A percentile compares a stretch with the other conserved stretches of the same genome.
Evolutionary conservation across 2,113 vertebrate genomes (phyloP).

Genomic region (Taxidea taxus): DNA sequence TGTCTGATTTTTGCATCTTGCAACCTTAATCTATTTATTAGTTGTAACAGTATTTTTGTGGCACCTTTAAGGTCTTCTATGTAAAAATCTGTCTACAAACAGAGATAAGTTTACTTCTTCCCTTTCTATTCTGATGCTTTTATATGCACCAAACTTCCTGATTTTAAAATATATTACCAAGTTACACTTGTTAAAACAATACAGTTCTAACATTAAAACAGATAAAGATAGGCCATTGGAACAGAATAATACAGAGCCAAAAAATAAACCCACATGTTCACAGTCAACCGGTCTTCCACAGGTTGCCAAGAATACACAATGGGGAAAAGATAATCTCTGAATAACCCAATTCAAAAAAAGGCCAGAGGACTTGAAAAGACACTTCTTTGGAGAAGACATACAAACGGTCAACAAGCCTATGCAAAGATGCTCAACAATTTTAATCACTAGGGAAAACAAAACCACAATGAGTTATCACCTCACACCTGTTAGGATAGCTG

Average conservation of each 20-base stretch:
- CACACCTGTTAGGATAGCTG: background rate
- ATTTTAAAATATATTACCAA: background rate
- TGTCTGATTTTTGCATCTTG: background rate
- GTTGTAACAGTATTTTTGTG: background rate
- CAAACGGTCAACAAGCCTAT: background rate
- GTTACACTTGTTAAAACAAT: background rate
- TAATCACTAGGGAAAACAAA: background rate
- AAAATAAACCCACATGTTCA: background rate
- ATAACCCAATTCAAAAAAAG: background rate
- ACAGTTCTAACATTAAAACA: background rate
- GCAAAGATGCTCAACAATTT: background rate
- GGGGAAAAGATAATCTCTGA: background rate
- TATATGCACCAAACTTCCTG: background rate
- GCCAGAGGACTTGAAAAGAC: background rate
- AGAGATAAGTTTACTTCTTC: background rate
- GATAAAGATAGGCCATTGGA: background rate
- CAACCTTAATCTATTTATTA: background rate
- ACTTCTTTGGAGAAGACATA: background rate
- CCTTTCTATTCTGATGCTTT: background rate
- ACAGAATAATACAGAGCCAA: background rate
- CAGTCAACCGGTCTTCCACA: background rate
- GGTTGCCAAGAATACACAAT: background rate
- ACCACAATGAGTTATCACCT: background rate
- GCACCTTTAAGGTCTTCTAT: background rate
- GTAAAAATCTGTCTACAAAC: background rate